A percentile compares a stretch with the other conserved stretches of the same genome.
phyloP scores from a whole-genome alignment of 2,888 invertebrate genomes.

The Andrena minutula region DNA sequence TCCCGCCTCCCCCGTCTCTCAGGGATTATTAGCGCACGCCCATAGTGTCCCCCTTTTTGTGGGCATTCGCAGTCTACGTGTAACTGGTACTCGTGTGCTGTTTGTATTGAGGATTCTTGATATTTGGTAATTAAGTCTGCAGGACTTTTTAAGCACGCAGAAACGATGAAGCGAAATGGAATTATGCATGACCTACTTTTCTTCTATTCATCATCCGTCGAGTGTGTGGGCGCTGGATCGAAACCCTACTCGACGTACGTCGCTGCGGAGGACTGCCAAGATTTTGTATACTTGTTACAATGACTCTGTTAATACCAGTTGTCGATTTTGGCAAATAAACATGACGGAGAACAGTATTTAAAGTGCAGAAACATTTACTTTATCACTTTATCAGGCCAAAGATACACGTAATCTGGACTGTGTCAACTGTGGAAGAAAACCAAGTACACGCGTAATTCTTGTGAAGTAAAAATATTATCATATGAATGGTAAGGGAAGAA shows the following conservation, averaged over 20 bases:
- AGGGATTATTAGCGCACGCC: slow-evolving; percentile 48
- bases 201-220: neutral
- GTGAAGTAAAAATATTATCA: no score
- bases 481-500: no score
- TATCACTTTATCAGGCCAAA: no score
- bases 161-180: neutral
- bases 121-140: neutral
- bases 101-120: neutral
- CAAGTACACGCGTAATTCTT: no score
- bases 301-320: no score
- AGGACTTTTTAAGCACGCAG: neutral
- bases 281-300: no score
- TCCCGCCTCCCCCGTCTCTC: neutral
- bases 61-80: neutral
- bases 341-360: no score
- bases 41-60: neutral
- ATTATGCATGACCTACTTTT: neutral
- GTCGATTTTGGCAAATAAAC: no score
- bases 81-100: slow-evolving; percentile 5
- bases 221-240: neutral
- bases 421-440: no score
- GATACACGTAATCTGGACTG: no score
- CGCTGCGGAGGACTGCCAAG: no score
- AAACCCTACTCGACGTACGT: neutral
- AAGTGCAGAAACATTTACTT: no score